Conservation (phyloP, 2,888 invertebrate genomes). For the Lumbricus terrestris region DNA sequence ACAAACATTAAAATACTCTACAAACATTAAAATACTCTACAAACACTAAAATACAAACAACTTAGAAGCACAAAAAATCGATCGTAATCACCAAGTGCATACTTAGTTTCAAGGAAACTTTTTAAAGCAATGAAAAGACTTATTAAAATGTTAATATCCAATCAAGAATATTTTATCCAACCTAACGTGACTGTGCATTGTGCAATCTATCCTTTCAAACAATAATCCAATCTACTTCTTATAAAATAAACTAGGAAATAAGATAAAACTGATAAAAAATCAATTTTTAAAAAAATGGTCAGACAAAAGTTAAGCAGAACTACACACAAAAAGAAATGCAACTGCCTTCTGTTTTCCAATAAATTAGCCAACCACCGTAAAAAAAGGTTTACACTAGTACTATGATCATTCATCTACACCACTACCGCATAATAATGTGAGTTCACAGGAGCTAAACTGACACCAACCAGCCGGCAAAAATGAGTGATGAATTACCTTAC, state of each 20-base stretch:
- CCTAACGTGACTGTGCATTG: not conserved
- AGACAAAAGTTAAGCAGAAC: not conserved
- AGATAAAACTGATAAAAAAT: not conserved
- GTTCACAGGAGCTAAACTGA: not conserved
- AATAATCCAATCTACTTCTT: not conserved
- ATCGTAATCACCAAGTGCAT: too few relatives aligned
- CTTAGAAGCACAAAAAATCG: not conserved
- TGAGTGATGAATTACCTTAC: not conserved
- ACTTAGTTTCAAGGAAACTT: too few relatives aligned
- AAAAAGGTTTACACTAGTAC: not conserved
- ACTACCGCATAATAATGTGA: too few relatives aligned
- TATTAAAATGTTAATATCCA: not conserved
- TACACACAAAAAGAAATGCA: not conserved
- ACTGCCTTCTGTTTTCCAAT: not conserved
- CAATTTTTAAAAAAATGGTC: not conserved
- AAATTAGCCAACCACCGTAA: not conserved
- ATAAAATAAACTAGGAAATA: not conserved
- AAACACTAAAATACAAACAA: not conserved
- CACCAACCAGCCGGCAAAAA: not conserved
- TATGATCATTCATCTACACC: not conserved
- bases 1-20: not conserved
- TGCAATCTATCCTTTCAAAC: not conserved
- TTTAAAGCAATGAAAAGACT: too few relatives aligned
- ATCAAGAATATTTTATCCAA: not conserved
- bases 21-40: too few relatives aligned